Evolutionary conservation across 2,113 vertebrate genomes (phyloP).

Genomic region (Xenopus laevis): DNA sequence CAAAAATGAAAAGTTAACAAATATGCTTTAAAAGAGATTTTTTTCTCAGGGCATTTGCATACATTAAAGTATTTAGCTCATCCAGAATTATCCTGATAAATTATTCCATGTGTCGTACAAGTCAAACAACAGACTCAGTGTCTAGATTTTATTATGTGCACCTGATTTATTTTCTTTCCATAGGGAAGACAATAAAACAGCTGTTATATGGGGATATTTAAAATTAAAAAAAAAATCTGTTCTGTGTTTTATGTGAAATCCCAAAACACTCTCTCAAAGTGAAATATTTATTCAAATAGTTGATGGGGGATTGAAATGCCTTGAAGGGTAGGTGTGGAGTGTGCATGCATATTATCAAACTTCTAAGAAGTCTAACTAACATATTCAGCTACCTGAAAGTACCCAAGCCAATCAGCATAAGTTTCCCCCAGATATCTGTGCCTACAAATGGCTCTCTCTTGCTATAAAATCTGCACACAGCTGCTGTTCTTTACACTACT

Average conservation of each 20-base stretch:
- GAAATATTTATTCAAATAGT: conserved; percentile 10
- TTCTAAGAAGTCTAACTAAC: conserved; percentile 17
- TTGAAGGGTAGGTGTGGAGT: background rate
- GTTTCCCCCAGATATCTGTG: conserved; percentile 29
- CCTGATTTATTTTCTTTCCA: conserved; percentile 13
- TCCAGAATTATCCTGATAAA: conserved; percentile 11
- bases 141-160: conserved; percentile 12
- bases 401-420: conserved; percentile 43
- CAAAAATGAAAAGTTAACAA: too few species aligned
- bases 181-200: conserved; percentile 14
- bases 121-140: background rate
- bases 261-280: conserved; percentile 1
- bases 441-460: conserved; percentile 48
- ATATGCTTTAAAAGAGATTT: too few species aligned
- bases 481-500: conserved; percentile 47
- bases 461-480: conserved; percentile 51
- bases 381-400: conserved; percentile 40
- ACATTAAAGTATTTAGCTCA: background rate
- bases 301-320: background rate
- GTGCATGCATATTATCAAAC: conserved; percentile 18
- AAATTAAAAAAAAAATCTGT: conserved; percentile 11
- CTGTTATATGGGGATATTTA: conserved; percentile 20
- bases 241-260: conserved; percentile 39
- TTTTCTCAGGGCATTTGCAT: too few species aligned
- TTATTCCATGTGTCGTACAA: background rate